Base-by-base conservation (phyloP, 2,797 vertebrate species). In the Ataeniobius toweri region DNA sequence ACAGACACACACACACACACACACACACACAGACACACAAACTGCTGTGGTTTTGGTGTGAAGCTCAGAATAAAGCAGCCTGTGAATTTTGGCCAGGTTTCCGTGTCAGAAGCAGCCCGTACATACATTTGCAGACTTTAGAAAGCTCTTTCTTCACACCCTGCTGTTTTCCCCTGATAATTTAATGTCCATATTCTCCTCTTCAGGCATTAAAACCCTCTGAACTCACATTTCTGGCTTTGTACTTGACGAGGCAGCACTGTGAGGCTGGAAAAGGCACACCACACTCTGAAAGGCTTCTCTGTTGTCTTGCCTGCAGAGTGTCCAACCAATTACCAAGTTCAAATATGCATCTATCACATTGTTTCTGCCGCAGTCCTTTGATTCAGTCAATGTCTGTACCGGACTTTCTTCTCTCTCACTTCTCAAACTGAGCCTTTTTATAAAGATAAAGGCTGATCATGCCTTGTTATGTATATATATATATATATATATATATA, bases 121-220 rank as follows among this genome's bases (percentile, higher is more conserved):
- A 88, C 91, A 87, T 91, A 84, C 78, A 83, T 90, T 88, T 84
- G 76, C 81, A 31, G 79, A 89, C 88, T 94, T 93, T 92, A 91
- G 89, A 92, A 91, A 88, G 87, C 89, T 94, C 89, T 94, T 93
- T 92, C 86, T 92, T 90, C 91, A 92, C 90, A 92, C 94, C 93
- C 93, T 95, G 93, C 94, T 94, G 93, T 95, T 95, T 93, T 24
- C 94, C 83, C 92, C 91, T 94, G 94, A 96, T 95, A 94, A 95
- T 94, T 95, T 92, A 91, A 89, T 93, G 93, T 94, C 93, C 92
- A 84, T 88, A 91, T 92, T 94, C 91, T 92, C 93, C 90, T 94
- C 88, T 94, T 94, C 91, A 94, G 93, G 93, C 91, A 92, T 93
- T 93, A 90, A 93, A 95, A 94, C 91, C 92, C 90, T 93, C 89